Conservation (phyloP, 2,888 invertebrate genomes). For the Euspilapteryx auroguttella region DNA sequence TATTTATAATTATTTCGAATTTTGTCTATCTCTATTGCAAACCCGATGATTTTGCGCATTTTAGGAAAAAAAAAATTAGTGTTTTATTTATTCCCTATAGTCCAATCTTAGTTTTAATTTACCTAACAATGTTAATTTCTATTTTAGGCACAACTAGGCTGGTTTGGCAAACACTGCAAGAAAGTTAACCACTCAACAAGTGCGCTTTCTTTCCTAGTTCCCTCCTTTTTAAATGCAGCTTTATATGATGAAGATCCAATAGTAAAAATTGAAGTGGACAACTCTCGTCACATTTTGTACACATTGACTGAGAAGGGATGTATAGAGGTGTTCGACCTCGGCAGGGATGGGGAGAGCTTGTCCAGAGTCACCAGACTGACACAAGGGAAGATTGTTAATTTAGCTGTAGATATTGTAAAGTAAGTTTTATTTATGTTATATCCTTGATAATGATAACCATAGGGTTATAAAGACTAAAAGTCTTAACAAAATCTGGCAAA, state of each 20-base stretch:
- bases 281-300: slow-evolving; percentile 86
- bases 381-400: slow-evolving; percentile 73
- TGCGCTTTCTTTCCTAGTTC: slow-evolving; percentile 83
- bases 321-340: slow-evolving; percentile 88
- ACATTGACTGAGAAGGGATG: slow-evolving; percentile 87
- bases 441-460: too few species aligned
- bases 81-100: too few species aligned
- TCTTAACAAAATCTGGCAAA: too few species aligned
- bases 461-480: too few species aligned
- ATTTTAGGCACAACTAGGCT: slow-evolving; percentile 76
- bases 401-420: slow-evolving; percentile 82
- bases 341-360: slow-evolving; percentile 73
- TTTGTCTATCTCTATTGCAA: too few species aligned
- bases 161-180: slow-evolving; percentile 94
- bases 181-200: slow-evolving; percentile 94
- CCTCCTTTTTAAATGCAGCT: slow-evolving; percentile 86
- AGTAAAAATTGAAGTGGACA: slow-evolving; percentile 85
- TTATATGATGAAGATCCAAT: slow-evolving; percentile 88
- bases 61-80: background rate
- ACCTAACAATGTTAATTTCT: background rate
- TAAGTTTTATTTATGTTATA: slow-evolving; percentile 48
- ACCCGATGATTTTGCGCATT: too few species aligned
- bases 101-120: background rate
- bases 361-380: slow-evolving; percentile 73
- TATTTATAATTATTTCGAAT: too few species aligned